These are phyloP conservation scores for Gymnarchus niloticus DNA, from an alignment of 2,113 vertebrate genomes.

Conservation along the genomic window DNA sequence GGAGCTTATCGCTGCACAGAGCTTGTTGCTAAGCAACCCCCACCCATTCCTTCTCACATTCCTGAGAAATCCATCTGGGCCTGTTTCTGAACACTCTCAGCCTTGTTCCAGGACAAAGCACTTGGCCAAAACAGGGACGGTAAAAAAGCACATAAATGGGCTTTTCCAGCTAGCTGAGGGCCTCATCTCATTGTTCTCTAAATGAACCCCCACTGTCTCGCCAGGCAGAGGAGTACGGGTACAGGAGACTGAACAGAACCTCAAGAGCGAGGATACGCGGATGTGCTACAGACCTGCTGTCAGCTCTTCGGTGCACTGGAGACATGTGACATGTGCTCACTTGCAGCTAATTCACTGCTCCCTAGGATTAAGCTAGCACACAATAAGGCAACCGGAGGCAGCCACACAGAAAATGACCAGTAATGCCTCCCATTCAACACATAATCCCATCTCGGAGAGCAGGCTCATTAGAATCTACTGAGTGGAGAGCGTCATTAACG, in stretches of 20 bases:
- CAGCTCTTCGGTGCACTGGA: conserved; percentile 32
- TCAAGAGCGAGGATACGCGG: neutral
- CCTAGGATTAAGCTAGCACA: conserved; percentile 38
- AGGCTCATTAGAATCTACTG: conserved; percentile 50
- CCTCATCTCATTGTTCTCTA: neutral
- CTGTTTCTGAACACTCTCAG: neutral
- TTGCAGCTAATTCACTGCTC: conserved; percentile 38
- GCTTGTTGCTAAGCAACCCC: neutral
- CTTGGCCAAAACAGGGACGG: neutral
- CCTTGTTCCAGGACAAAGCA: neutral
- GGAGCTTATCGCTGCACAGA: neutral
- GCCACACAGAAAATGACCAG: conserved; percentile 32
- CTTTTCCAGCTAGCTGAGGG: neutral
- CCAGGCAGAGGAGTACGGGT: too few relatives aligned
- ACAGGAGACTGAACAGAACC: neutral
- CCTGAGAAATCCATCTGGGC: neutral
- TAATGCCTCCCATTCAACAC: conserved; percentile 37
- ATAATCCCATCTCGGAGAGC: conserved; percentile 47
- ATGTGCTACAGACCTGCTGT: neutral
- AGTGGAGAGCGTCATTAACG: conserved; percentile 45
- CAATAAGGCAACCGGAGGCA: conserved; percentile 37
- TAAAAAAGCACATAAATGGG: neutral
- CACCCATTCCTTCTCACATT: neutral
- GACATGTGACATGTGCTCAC: conserved; percentile 40
- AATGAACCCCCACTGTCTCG: neutral